Percentiles rank a stretch among this genome's conserved stretches.
phyloP scores from a whole-genome alignment of 2,797 vertebrate genomes.

The Limosa lapponica region DNA sequence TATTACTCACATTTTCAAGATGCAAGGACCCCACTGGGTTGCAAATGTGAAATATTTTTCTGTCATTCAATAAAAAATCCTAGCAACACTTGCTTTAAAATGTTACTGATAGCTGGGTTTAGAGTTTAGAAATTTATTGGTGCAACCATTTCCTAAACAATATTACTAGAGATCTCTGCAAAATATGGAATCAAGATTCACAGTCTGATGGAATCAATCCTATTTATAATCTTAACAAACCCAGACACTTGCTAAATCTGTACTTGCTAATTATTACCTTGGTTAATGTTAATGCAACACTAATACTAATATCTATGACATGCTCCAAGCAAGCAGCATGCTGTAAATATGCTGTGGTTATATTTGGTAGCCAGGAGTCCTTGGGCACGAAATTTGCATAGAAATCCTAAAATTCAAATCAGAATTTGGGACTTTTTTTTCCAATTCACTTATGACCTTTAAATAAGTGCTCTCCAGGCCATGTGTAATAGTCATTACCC shows the following conservation, averaged over 20 bases:
- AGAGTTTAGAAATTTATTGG: neutral
- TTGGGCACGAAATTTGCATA: neutral
- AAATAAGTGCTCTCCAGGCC: neutral
- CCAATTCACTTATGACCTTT: neutral
- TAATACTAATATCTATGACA: neutral
- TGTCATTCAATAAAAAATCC: neutral
- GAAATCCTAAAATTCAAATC: conserved; percentile 4
- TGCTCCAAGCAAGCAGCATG: neutral
- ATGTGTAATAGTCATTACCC: neutral
- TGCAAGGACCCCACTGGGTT: neutral
- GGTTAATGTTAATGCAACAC: neutral
- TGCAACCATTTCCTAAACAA: neutral
- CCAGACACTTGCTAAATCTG: neutral
- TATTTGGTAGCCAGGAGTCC: neutral
- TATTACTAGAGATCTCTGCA: neutral
- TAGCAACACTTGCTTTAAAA: neutral
- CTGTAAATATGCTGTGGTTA: neutral
- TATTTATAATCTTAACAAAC: neutral
- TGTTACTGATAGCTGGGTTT: neutral
- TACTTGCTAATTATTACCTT: neutral
- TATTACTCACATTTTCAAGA: neutral
- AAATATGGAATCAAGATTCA: neutral
- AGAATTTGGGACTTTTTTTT: neutral
- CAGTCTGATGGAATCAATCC: neutral
- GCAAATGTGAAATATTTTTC: neutral